Evolutionary conservation across 2,888 invertebrate species (phyloP).

Genomic region (Pheosia gnoma): DNA sequence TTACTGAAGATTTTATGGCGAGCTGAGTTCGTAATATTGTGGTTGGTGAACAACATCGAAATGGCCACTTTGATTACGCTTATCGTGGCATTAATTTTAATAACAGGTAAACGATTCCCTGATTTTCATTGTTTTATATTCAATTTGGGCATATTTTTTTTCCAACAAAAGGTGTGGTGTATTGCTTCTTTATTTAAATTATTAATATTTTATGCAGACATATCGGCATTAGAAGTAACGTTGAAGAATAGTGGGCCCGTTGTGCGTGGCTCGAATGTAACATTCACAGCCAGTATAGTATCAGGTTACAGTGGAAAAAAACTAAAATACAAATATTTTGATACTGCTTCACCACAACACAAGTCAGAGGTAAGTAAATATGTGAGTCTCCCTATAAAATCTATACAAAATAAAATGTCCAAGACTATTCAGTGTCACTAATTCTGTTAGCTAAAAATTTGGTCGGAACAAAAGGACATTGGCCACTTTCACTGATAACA

Average conservation of each 20-base stretch:
- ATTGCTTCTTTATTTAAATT: no score
- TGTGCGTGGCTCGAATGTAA: conserved; percentile 88
- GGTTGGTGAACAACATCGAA: conserved; percentile 17
- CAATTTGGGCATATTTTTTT: no score
- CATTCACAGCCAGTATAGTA: conserved; percentile 85
- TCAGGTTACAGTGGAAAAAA: conserved; percentile 66
- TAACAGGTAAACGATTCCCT: conserved; percentile 42
- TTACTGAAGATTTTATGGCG: neutral
- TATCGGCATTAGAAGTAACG: conserved; percentile 63
- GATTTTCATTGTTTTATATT: conserved; percentile 3
- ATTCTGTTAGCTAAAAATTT: no score
- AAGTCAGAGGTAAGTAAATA: conserved; percentile 65
- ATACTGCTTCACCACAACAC: conserved; percentile 83
- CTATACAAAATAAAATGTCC: no score
- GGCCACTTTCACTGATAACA: no score
- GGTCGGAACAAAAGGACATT: no score
- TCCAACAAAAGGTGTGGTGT: no score
- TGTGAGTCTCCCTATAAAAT: no score
- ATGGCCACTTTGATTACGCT: conserved; percentile 59
- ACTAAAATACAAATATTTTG: conserved; percentile 84
- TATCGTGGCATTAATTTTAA: conserved; percentile 55
- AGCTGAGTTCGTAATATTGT: conserved; percentile 4
- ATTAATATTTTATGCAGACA: conserved; percentile 47
- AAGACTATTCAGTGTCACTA: no score
- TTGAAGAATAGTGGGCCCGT: conserved; percentile 87